A percentile compares a stretch with the other conserved stretches of the same genome.
phyloP scores from a whole-genome alignment of 2,113 vertebrate species.

The Oreotrochilus melanogaster region DNA sequence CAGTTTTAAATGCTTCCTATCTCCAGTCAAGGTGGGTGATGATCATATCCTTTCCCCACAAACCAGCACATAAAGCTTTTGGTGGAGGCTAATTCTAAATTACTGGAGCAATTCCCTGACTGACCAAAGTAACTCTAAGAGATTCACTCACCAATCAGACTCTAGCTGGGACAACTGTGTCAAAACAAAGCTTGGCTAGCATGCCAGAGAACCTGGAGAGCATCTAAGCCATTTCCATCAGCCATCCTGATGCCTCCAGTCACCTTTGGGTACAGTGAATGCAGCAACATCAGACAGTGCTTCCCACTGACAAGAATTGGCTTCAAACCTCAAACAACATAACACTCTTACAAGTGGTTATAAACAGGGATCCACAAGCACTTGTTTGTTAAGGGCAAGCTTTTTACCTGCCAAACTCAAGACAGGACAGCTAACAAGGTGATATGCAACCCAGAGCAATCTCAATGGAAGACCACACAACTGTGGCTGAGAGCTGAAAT shows the following conservation, averaged over 20 bases:
- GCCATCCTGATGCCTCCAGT: background rate
- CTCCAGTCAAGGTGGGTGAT: background rate
- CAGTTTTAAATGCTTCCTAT: background rate
- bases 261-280: background rate
- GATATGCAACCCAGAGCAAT: background rate
- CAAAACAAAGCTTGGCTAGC: background rate
- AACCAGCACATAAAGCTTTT: background rate
- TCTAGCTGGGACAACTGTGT: background rate
- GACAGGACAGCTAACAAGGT: background rate
- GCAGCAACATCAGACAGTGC: background rate
- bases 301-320: background rate
- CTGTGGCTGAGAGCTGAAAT: background rate
- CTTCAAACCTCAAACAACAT: background rate
- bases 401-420: background rate
- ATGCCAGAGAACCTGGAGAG: background rate
- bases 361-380: background rate
- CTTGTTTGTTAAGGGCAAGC: background rate
- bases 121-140: background rate
- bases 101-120: background rate
- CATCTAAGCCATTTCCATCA: background rate
- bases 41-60: background rate
- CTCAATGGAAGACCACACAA: background rate
- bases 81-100: background rate
- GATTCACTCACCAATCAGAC: background rate
- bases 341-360: background rate